Evolutionary conservation across 2,113 vertebrate species (phyloP), one percentile per base, ranked within the genome.

Genomic region (Gallinago jamesoni): DNA sequence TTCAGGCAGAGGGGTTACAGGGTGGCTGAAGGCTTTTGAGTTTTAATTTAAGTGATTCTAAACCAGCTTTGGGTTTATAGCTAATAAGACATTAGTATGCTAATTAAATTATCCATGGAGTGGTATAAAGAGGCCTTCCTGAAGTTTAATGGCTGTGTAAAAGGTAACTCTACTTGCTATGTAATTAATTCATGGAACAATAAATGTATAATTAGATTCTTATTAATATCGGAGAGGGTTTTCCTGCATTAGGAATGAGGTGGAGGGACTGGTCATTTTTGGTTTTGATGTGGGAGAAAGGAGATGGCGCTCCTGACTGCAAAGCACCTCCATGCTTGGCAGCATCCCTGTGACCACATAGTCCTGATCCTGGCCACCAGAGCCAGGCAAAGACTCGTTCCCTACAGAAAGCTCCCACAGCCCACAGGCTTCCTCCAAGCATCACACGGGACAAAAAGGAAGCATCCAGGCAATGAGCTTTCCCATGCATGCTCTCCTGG

Each of bases 111-210:
- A 98, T 96, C 96, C 94, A 86, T 66, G 95, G 96, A 97, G 94
- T 97, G 96, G 96, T 96, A 92, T 95, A 96, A 98, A 96, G 96
- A 96, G 95, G 92, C 91, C 97, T 97, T 97, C 94, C 94, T 96
- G 96, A 98, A 97, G 97, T 98, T 98, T 97, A 97, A 97, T 97
- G 96, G 96, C 96, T 96, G 89, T 96, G 97, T 96, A 97, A 97
- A 97, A 98, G 97, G 97, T 97, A 97, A 95, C 94, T 96, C 96
- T 89, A 73, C 93, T 97, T 70, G 84, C n/a, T 7, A 90, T 95
- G 97, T 98, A 97, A 98, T 98, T 98, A 98, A 97, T 98, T 97
- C 96, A 97, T 96, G 94, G 96, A 95, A 98, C 96, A 98, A 97
- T 98, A 98, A 97, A 97, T 97, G 97, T 97, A 93, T 96, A 98